Percentiles rank a stretch among this genome's conserved stretches.
These are phyloP conservation scores for Latheticus oryzae DNA, from an alignment of 2,888 invertebrate species.

Conservation along the genomic window DNA sequence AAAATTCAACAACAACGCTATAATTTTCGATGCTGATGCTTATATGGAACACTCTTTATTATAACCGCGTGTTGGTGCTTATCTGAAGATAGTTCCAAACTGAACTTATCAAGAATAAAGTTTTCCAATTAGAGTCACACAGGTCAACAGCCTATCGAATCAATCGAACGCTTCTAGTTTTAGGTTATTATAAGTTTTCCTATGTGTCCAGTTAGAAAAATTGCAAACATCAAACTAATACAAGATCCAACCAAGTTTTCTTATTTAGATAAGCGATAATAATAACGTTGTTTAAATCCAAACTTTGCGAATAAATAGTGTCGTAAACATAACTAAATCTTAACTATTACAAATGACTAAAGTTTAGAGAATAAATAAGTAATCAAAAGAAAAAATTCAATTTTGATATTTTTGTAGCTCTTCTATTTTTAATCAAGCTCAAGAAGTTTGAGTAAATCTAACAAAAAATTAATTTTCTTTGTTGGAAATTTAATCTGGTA, in stretches of 20 bases:
- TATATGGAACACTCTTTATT: slow-evolving; percentile 7
- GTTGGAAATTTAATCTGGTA: no score
- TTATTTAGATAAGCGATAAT: slow-evolving; percentile 26
- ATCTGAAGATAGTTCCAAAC: slow-evolving; percentile 10
- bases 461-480: no score
- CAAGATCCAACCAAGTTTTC: no score
- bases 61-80: neutral
- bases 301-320: slow-evolving; percentile 25
- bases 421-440: no score
- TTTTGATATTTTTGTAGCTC: no score
- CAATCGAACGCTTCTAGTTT: slow-evolving; percentile 3
- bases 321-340: no score
- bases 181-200: slow-evolving; percentile 1
- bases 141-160: slow-evolving; percentile 17
- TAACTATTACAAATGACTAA: no score
- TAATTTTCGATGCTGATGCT: neutral
- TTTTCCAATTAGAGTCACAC: slow-evolving; percentile 18
- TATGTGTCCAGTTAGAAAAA: no score
- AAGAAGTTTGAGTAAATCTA: no score
- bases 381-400: no score
- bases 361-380: no score
- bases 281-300: slow-evolving; percentile 23
- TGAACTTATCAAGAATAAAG: slow-evolving; percentile 12
- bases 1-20: neutral
- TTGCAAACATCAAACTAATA: no score